These are phyloP conservation scores for Philaenus spumarius DNA, from an alignment of 1,140 invertebrate genomes.

Conservation along the genomic window DNA sequence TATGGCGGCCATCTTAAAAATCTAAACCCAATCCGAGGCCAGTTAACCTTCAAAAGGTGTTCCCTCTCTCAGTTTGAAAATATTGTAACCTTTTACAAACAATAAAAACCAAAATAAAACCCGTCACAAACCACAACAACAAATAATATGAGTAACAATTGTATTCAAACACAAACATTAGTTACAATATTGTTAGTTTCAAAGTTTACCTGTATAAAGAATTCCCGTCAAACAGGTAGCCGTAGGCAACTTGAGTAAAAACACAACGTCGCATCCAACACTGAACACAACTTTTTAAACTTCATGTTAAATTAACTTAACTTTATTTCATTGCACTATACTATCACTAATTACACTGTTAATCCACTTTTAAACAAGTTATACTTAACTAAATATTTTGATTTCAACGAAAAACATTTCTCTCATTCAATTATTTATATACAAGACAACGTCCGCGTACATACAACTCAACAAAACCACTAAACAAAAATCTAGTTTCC, in stretches of 20 bases:
- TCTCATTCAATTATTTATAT: neutral
- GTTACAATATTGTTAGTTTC: neutral
- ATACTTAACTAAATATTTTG: neutral
- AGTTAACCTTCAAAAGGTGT: slow-evolving; percentile 11
- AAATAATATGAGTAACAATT: neutral
- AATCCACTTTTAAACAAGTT: slow-evolving; percentile 1
- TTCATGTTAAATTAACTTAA: slow-evolving; percentile 8
- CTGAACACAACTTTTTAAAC: slow-evolving; percentile 17
- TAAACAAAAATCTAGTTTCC: slow-evolving; percentile 14
- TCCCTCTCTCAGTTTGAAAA: neutral
- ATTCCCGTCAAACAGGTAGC: slow-evolving; percentile 20
- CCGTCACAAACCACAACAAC: neutral
- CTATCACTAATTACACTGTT: neutral
- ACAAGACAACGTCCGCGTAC: slow-evolving; percentile 4
- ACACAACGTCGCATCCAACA: slow-evolving; percentile 19
- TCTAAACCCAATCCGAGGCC: slow-evolving; percentile 2
- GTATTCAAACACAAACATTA: neutral
- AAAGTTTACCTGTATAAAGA: slow-evolving; percentile 16
- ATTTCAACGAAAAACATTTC: neutral
- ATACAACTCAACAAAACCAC: slow-evolving; percentile 9
- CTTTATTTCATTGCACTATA: slow-evolving; percentile 3
- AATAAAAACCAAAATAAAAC: neutral
- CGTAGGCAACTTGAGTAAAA: slow-evolving; percentile 17
- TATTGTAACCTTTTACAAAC: neutral
- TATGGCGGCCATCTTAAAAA: slow-evolving; percentile 9